phyloP scores from a whole-genome alignment of 2,113 vertebrate genomes.

The Phaetusa simplex region DNA sequence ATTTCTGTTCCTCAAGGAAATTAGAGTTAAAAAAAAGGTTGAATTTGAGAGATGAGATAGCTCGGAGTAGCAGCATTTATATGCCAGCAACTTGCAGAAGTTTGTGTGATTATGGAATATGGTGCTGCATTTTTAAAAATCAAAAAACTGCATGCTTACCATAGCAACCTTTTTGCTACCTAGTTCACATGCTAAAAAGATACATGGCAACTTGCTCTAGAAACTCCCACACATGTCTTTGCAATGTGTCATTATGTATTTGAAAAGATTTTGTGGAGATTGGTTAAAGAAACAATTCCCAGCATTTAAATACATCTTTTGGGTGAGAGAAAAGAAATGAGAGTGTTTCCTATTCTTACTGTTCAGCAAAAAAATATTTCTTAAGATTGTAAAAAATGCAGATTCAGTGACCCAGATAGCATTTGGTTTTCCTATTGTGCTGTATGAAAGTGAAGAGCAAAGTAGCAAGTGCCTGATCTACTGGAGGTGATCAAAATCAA shows the following conservation, averaged over 20 bases:
- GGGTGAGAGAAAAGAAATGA: not conserved
- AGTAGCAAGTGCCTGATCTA: not conserved
- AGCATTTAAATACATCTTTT: not conserved
- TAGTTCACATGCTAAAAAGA: not conserved
- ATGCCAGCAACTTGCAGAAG: not conserved
- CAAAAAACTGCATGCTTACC: not conserved
- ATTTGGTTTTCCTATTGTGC: not conserved
- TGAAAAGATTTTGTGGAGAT: not conserved
- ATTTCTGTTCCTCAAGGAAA: not conserved
- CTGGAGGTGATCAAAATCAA: not conserved
- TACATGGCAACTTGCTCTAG: not conserved
- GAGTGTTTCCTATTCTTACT: not conserved
- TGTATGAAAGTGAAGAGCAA: not conserved
- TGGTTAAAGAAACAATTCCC: not conserved
- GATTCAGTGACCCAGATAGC: accelerated
- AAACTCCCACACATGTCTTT: not conserved
- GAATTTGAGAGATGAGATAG: not conserved
- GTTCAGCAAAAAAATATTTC: not conserved
- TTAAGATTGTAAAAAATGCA: not conserved
- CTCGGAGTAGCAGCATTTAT: not conserved
- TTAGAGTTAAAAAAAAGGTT: not conserved
- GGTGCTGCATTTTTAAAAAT: not conserved
- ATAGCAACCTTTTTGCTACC: not conserved
- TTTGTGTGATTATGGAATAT: not conserved
- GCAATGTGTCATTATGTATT: not conserved